Conservation (phyloP, 2,888 invertebrate species). For the Margaritifera margaritifera region DNA sequence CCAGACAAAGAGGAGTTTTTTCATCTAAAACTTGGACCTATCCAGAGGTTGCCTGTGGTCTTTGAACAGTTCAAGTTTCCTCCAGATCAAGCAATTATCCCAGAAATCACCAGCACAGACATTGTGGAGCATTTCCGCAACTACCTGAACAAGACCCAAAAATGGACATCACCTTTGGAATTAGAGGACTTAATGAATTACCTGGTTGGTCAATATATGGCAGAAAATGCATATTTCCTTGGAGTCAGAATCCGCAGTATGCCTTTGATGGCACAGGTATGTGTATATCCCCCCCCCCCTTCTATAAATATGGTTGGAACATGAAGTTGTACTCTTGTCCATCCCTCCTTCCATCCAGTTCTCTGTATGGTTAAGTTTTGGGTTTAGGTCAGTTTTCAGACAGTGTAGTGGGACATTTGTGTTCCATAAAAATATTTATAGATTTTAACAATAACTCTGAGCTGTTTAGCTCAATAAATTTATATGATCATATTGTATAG, state of each 20-base stretch:
- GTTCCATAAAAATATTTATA: no score
- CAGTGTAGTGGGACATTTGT: no score
- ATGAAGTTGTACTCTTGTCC: no score
- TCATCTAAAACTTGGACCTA: constrained; percentile 57
- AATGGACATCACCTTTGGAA: constrained; percentile 49
- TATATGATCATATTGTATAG: no score
- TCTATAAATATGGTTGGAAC: no score
- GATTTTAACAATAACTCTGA: no score
- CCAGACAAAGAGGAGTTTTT: constrained; percentile 46
- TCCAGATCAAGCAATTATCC: constrained; percentile 45
- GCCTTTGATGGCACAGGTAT: constrained; percentile 58
- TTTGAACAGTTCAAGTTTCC: constrained; percentile 62
- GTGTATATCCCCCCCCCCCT: constrained; percentile 5
- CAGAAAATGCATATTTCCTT: constrained; percentile 49
- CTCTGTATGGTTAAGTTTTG: no score
- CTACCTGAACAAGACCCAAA: constrained; percentile 48
- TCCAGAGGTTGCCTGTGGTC: constrained; percentile 56
- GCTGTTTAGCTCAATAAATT: no score
- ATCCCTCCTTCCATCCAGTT: no score
- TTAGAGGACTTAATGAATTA: constrained; percentile 58
- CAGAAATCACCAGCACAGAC: constrained; percentile 54
- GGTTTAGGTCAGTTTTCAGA: no score
- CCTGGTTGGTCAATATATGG: constrained; percentile 42
- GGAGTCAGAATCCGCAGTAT: constrained; percentile 62
- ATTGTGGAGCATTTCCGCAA: constrained; percentile 46